Evolutionary conservation across 2,797 vertebrate genomes (phyloP).

Genomic region (Pangasius sanitwongsei): DNA sequence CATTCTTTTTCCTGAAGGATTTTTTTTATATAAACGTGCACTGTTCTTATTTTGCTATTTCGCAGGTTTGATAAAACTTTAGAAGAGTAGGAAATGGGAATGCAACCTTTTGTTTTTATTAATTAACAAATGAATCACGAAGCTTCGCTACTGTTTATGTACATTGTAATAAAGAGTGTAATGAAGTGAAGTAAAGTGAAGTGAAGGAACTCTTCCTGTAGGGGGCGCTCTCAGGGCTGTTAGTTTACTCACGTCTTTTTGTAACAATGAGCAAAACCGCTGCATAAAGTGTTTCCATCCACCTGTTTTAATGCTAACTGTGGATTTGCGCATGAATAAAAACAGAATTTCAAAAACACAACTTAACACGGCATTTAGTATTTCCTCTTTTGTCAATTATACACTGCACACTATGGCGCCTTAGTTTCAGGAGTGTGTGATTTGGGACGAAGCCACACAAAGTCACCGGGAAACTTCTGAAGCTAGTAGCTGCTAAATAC

Average conservation of each 20-base stretch:
- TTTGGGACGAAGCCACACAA: not conserved
- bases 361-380: not conserved
- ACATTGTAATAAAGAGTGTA: constrained; percentile 32
- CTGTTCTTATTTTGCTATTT: constrained; percentile 48
- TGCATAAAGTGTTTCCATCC: constrained; percentile 23
- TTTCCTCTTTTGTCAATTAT: not conserved
- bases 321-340: constrained; percentile 40
- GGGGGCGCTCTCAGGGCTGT: constrained; percentile 34
- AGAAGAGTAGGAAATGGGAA: constrained; percentile 49
- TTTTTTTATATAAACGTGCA: constrained; percentile 46
- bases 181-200: constrained; percentile 32
- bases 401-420: not conserved
- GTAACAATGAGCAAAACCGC: not conserved
- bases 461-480: not conserved
- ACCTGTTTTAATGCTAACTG: constrained; percentile 30
- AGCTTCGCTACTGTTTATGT: constrained; percentile 42
- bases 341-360: not conserved
- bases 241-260: not conserved
- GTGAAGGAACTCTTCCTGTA: constrained; percentile 38
- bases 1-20: constrained; percentile 22
- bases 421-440: not conserved
- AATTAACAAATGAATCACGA: constrained; percentile 11
- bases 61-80: constrained; percentile 48
- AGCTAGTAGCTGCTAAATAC: not conserved
- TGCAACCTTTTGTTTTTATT: constrained; percentile 31